Base-by-base conservation (phyloP, 1,140 invertebrate species). In the Cyclina sinensis region DNA sequence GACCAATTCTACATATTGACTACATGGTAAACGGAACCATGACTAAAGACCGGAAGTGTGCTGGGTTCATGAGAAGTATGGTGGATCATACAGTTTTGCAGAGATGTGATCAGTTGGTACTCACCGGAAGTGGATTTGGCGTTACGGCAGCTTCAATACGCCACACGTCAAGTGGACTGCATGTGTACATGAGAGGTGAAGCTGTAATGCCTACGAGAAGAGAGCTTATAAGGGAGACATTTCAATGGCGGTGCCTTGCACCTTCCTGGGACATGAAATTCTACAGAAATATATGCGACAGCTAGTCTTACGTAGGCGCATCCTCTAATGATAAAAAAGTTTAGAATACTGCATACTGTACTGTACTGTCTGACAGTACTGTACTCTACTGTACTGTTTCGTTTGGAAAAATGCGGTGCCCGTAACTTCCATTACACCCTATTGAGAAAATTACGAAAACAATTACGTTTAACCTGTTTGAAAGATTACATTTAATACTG, bases 41-140 rank as follows among this genome's bases (percentile, higher is more conserved):
- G 48, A 21, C 39, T 30, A 16, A 48, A 51, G 59, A 70, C 18
- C 39, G 9, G 3, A 86, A 78, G 30, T 65, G 51, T 65, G 27
- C 32, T 0, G 84, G 84, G 24, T 86, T 86, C 35, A 86, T 86
- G 84, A 46, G 70, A n/a, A 48, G 24, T 14, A 30, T 86, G 54
- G 35, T 86, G 0, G 84, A 86, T 78, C 84, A 86, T 39, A 30
- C 43, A 30, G 39, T 86, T 3, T 57, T 86, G n/a, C 32, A 30
- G 30, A 48, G 51, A 35, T 85, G 82, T 85, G 65, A 70, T 48
- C 51, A 39, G 7, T n/a, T 85, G 11, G 68, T 85, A 7, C 16
- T 85, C 14, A 85, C 82, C 32, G 46, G 16, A 30, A 86, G 84
- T 74, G 84, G 84, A 18, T 86, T 86, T 62, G 84, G 84, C 7